Evolutionary conservation across 1,140 invertebrate genomes (phyloP).

Genomic region (Streblospio benedicti): DNA sequence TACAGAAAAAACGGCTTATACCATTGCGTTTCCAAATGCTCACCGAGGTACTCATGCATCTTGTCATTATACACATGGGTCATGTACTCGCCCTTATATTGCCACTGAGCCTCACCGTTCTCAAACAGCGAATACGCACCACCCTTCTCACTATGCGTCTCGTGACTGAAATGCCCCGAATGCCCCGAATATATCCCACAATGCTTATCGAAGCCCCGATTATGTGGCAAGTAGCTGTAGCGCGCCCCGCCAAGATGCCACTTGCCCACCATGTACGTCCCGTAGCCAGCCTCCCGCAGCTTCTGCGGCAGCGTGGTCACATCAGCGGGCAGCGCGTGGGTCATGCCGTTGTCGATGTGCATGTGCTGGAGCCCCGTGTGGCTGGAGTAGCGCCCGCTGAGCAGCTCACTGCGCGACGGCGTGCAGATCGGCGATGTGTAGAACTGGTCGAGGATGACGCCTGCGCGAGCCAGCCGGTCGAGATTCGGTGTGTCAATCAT

Average conservation of each 20-base stretch:
- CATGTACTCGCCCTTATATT: constrained; percentile 26
- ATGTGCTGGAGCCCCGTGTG: constrained; percentile 37
- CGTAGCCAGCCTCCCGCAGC: constrained; percentile 31
- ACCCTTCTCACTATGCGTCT: too few relatives aligned
- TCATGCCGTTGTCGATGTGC: constrained; percentile 25
- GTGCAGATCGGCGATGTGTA: constrained; percentile 41
- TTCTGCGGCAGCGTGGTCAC: constrained; percentile 34
- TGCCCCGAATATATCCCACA: too few relatives aligned
- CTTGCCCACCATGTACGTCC: constrained; percentile 42
- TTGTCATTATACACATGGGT: constrained; percentile 28
- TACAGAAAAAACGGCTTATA: constrained; percentile 36
- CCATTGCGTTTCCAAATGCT: constrained; percentile 14
- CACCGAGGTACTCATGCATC: constrained; percentile 25
- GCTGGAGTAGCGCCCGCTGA: constrained; percentile 35
- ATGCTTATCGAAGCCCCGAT: constrained; percentile 43
- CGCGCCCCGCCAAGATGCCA: constrained; percentile 46
- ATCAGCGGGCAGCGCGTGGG: constrained; percentile 32
- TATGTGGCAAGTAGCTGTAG: constrained; percentile 32
- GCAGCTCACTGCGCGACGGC: constrained; percentile 33
- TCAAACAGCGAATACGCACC: too few relatives aligned
- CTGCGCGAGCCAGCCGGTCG: constrained; percentile 32
- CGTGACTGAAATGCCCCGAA: too few relatives aligned
- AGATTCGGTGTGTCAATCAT: constrained; percentile 44
- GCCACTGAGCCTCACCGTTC: constrained; percentile 13
- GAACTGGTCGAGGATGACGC: constrained; percentile 39